Conservation (phyloP, 2,888 invertebrate species). For the Allophyes oxyacanthae region DNA sequence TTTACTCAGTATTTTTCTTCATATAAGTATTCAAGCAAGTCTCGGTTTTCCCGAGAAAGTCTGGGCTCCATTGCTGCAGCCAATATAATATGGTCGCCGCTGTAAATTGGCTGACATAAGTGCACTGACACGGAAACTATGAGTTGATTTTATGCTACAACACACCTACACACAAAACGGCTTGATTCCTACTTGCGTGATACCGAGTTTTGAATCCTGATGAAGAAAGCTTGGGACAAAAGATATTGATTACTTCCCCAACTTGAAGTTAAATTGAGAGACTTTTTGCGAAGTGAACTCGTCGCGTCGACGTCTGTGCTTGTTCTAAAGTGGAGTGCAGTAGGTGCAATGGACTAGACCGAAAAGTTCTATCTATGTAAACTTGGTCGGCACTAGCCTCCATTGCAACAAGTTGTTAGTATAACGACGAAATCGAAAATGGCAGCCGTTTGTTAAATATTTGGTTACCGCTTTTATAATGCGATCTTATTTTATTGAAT, state of each 20-base stretch:
- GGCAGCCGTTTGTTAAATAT: constrained; percentile 36
- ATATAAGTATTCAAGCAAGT: constrained; percentile 31
- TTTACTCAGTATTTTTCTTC: constrained; percentile 15
- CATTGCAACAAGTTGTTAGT: constrained; percentile 63
- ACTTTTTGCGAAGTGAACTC: constrained; percentile 41
- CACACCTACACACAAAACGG: constrained; percentile 18
- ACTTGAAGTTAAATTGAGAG: constrained; percentile 42
- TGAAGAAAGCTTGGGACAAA: constrained; percentile 24
- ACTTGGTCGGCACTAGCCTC: constrained; percentile 45
- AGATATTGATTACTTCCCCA: constrained; percentile 45
- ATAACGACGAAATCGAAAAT: constrained; percentile 28
- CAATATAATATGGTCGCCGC: constrained; percentile 46
- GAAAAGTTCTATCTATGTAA: constrained; percentile 59
- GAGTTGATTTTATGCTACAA: constrained; percentile 32
- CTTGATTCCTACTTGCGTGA: constrained; percentile 12
- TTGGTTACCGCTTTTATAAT: constrained; percentile 22
- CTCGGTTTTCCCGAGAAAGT: constrained; percentile 27
- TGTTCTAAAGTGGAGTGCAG: constrained; percentile 59
- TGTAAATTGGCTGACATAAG: constrained; percentile 49
- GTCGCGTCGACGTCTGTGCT: constrained; percentile 50
- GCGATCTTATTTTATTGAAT: neutral
- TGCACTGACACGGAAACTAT: constrained; percentile 44
- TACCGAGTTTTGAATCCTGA: constrained; percentile 19
- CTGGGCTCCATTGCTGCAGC: constrained; percentile 29
- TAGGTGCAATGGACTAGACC: constrained; percentile 63